These are phyloP conservation scores for Cervus canadensis DNA, from an alignment of 2,113 vertebrate species.

Conservation along the genomic window DNA sequence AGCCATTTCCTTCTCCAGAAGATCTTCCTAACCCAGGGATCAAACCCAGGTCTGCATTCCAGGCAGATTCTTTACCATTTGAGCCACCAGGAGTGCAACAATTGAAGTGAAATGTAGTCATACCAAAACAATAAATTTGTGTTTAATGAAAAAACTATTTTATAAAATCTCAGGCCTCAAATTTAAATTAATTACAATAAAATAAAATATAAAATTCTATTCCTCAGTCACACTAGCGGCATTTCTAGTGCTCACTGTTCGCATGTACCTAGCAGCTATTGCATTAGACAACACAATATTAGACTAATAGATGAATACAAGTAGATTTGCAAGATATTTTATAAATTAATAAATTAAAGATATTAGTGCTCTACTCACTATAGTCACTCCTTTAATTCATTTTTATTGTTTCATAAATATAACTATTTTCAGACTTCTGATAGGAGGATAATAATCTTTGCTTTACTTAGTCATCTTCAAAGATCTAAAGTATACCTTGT, in stretches of 20 bases:
- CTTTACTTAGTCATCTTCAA: background rate
- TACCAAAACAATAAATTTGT: background rate
- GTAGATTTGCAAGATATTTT: background rate
- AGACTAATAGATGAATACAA: background rate
- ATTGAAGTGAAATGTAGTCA: background rate
- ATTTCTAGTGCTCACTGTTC: background rate
- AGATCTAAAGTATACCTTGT: background rate
- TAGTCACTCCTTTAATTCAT: background rate
- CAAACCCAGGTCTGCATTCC: background rate
- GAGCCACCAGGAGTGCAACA: background rate
- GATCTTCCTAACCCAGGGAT: background rate
- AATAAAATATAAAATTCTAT: background rate
- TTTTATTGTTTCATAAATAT: background rate
- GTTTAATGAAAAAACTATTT: background rate
- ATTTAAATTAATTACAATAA: background rate
- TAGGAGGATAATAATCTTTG: background rate
- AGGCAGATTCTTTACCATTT: background rate
- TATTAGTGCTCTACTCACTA: background rate
- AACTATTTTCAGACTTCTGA: background rate
- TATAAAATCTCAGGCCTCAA: background rate
- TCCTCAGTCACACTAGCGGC: background rate
- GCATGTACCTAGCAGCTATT: rapidly evolving
- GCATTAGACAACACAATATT: background rate
- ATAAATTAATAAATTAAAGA: background rate
- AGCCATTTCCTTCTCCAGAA: background rate